Base-by-base conservation (phyloP, 2,888 invertebrate genomes). In the Julus scanicus region DNA sequence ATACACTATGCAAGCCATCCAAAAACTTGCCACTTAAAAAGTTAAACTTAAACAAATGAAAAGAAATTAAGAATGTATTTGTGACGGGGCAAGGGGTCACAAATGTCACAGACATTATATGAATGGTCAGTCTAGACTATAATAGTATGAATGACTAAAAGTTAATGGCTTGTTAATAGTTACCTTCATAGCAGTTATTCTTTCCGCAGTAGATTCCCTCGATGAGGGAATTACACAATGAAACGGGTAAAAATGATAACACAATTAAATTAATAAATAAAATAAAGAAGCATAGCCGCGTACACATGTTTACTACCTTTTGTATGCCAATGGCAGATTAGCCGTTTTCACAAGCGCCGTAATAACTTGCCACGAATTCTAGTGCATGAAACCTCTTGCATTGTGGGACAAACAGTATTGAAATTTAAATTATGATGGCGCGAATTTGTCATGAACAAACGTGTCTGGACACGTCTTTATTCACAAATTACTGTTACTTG, bases 161-260 rank as follows among this genome's bases (percentile, higher is more conserved):
- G 80, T 80, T 80, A 80, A 80, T 80, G 37, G 17, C 37, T 13
- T 80, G 15, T 80, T 17, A 53, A 37, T 11, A 84, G n/a, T 85
- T 88, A 88, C 88, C 88, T 29, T 88, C 88, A 39, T 88, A 88
- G 57, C 88, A 88, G 85, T 88, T 88, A 37, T 85, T 20, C 63
- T 39, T 84, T 88, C 88, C 88, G 11, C 88, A 88, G 88, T 88
- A 88, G 11, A 88, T 83, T 53, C 88, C 88, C 40, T 88, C 88
- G 9, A 88, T 53, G 39, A 88, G 44, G 4, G 88, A 84, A 29
- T 84, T 13, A 17, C 84, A 57, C 39, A 63, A 20, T 20, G 63
- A 63, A 63, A n/a, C 63, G 9, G 63, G 63, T 63, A 63, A 63
- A n/a, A 63, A 20, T 63, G 63, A n/a, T 5, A 63, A 1, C 3